phyloP scores from a whole-genome alignment of 2,888 invertebrate genomes.

The Catocala sponsa region DNA sequence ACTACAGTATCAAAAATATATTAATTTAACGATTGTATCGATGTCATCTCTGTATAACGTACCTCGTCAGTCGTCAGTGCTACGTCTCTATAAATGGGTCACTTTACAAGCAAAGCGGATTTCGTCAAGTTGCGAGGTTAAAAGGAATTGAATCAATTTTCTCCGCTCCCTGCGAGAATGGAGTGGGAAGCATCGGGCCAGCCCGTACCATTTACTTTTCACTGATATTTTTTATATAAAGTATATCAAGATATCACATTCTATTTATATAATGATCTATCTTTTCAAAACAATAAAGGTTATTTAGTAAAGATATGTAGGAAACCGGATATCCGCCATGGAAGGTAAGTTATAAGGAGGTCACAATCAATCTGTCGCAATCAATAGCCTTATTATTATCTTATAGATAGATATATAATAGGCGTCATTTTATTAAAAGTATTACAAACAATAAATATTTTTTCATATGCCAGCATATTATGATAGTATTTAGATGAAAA shows the following conservation, averaged over 20 bases:
- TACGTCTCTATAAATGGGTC: slow-evolving; percentile 54
- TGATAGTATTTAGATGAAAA: no score
- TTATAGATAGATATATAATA: background rate
- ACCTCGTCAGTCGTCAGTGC: slow-evolving; percentile 14
- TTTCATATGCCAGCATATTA: no score
- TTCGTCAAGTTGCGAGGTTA: slow-evolving; percentile 68
- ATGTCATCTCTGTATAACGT: background rate
- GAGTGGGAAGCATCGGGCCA: slow-evolving; percentile 45
- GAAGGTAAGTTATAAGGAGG: slow-evolving; percentile 6
- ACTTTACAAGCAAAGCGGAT: slow-evolving; percentile 66
- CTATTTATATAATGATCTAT: background rate
- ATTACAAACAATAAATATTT: no score
- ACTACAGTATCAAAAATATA: no score
- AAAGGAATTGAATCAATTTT: slow-evolving; percentile 84
- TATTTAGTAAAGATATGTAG: background rate
- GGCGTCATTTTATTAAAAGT: no score
- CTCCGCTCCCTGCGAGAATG: slow-evolving; percentile 55
- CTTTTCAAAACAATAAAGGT: background rate
- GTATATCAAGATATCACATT: background rate
- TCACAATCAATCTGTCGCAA: slow-evolving; percentile 9
- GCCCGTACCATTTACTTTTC: slow-evolving; percentile 35
- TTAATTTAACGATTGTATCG: no score
- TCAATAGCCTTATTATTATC: background rate
- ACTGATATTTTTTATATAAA: background rate
- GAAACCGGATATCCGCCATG: slow-evolving; percentile 14